phyloP scores from a whole-genome alignment of 2,888 invertebrate genomes.

The Cephus pygmeus region DNA sequence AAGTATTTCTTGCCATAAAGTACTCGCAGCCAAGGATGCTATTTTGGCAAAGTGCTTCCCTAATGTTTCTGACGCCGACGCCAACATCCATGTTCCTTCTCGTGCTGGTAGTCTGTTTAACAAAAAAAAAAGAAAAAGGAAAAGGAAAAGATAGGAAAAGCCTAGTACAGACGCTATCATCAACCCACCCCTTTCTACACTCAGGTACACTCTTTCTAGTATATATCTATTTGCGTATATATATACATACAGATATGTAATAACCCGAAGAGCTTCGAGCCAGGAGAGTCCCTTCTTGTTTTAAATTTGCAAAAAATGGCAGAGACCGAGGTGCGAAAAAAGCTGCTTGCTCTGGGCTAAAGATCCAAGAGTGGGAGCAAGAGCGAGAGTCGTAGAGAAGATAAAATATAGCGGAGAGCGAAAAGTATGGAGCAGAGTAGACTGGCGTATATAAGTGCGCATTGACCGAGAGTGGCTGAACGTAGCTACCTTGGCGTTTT shows the following conservation, averaged over 20 bases:
- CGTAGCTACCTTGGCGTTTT: neutral
- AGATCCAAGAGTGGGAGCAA: neutral
- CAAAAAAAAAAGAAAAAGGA: neutral
- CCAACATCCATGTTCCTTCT: neutral
- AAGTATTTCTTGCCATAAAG: neutral
- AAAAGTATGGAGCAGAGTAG: neutral
- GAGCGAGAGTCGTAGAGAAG: neutral
- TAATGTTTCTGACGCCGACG: neutral
- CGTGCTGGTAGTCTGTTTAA: neutral
- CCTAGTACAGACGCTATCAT: neutral
- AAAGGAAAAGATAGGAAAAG: neutral
- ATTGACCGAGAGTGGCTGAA: neutral
- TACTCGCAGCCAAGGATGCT: slow-evolving; percentile 3
- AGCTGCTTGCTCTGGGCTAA: neutral
- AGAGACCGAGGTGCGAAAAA: slow-evolving; percentile 6
- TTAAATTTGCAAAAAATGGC: slow-evolving; percentile 8
- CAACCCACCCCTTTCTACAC: neutral
- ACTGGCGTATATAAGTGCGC: neutral
- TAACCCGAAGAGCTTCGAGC: neutral
- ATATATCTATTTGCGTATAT: too few relatives aligned
- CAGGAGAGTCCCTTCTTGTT: slow-evolving; percentile 4
- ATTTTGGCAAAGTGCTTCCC: slow-evolving; percentile 15
- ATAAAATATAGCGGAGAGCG: neutral
- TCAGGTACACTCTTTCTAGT: neutral
- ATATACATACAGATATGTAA: neutral